phyloP scores from a whole-genome alignment of 2,888 invertebrate species.

The Drosophila nr. perissopoda region DNA sequence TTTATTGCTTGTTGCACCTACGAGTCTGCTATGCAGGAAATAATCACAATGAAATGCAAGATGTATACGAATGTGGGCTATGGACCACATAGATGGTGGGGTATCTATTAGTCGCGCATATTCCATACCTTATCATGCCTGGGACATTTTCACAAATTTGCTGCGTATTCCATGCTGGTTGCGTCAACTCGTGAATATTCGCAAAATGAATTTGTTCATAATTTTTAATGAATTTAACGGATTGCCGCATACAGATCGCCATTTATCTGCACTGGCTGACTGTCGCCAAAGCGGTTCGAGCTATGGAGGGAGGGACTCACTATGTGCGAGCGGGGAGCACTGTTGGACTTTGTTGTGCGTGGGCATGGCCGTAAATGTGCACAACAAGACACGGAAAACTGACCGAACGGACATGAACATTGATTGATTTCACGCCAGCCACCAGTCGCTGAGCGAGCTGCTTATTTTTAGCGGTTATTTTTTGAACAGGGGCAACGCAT shows the following conservation, averaged over 20 bases:
- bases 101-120: not conserved
- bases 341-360: constrained; percentile 2
- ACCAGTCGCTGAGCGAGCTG: constrained; percentile 33
- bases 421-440: constrained; percentile 76
- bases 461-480: constrained; percentile 72
- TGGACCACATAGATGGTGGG: not conserved
- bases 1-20: not conserved
- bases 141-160: not conserved
- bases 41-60: not conserved
- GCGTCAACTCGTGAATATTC: constrained; percentile 15
- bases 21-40: not conserved
- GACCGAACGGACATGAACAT: constrained; percentile 62
- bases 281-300: constrained; percentile 14
- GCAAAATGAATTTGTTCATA: constrained; percentile 66
- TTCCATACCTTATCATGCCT: not conserved
- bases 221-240: constrained; percentile 70
- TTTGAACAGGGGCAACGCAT: constrained; percentile 32
- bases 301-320: not conserved
- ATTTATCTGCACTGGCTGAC: constrained; percentile 56
- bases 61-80: not conserved
- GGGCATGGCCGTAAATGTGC: constrained; percentile 32
- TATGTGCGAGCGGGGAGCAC: not conserved
- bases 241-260: constrained; percentile 65
- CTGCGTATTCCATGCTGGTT: constrained; percentile 17
- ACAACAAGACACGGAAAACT: constrained; percentile 36